phyloP scores from a whole-genome alignment of 2,797 vertebrate genomes.

The Lateolabrax maculatus region DNA sequence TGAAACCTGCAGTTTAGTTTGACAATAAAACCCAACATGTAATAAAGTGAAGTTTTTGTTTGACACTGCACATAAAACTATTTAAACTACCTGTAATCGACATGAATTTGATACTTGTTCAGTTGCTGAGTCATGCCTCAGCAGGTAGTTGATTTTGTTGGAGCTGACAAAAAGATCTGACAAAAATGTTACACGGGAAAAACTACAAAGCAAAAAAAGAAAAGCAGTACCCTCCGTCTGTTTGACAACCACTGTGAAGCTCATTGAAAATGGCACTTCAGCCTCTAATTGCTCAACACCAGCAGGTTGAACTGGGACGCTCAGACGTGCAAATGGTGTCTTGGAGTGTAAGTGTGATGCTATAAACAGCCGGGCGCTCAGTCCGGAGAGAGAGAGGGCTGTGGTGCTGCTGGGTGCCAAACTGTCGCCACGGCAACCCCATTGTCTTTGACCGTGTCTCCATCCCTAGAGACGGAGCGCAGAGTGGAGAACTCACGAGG shows the following conservation, averaged over 20 bases:
- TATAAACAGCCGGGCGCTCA: background rate
- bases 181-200: background rate
- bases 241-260: too few species aligned
- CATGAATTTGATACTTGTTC: background rate
- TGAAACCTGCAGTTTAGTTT: too few species aligned
- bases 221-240: too few species aligned
- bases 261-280: background rate
- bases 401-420: conserved; percentile 13
- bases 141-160: too few species aligned
- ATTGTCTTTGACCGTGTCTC: conserved; percentile 17
- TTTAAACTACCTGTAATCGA: background rate
- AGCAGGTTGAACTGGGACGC: conserved; percentile 6
- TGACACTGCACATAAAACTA: too few species aligned
- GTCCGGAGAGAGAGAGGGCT: background rate
- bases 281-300: background rate
- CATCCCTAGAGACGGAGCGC: conserved; percentile 21
- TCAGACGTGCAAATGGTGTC: conserved; percentile 19
- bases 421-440: conserved; percentile 35
- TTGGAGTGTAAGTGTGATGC: background rate
- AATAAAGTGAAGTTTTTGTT: background rate
- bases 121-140: too few species aligned
- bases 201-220: background rate
- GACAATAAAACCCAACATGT: background rate
- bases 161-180: background rate
- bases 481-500: conserved; percentile 18